phyloP scores from a whole-genome alignment of 2,797 vertebrate genomes.

The Mustela erminea region DNA sequence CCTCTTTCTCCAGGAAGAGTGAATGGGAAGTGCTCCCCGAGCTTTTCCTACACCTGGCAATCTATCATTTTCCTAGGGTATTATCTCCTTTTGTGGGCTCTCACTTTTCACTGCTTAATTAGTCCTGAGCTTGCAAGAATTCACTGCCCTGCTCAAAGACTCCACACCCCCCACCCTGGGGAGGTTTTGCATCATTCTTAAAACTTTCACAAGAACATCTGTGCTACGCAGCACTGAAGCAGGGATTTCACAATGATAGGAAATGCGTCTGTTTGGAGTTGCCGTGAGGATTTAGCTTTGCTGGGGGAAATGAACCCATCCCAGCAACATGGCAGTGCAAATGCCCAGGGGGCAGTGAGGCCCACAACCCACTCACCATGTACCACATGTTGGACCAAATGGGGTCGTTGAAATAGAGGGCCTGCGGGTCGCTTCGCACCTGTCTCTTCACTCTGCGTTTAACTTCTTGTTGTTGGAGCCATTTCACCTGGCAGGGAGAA shows the following conservation, averaged over 20 bases:
- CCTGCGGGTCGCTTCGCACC: constrained; percentile 83
- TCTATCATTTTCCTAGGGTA: neutral
- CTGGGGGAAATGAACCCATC: neutral
- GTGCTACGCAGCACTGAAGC: accelerated
- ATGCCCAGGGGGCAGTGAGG: neutral
- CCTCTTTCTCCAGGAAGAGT: neutral
- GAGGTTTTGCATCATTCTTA: neutral
- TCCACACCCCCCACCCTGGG: too few relatives aligned
- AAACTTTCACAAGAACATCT: neutral
- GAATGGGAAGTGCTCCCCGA: accelerated
- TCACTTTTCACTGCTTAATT: neutral
- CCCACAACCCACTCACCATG: constrained; percentile 90
- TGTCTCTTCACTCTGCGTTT: constrained; percentile 93
- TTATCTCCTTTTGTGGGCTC: neutral
- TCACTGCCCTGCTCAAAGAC: neutral
- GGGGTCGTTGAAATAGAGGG: constrained; percentile 93
- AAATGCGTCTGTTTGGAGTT: neutral
- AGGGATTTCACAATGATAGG: neutral
- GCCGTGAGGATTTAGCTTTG: neutral
- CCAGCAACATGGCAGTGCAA: accelerated
- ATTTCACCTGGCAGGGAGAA: constrained; percentile 90
- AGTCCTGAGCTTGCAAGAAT: neutral
- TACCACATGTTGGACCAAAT: constrained; percentile 99
- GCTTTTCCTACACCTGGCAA: neutral
- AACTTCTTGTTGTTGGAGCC: constrained; percentile 95